phyloP scores from a whole-genome alignment of 2,888 invertebrate genomes.

The Ceriagrion tenellum region DNA sequence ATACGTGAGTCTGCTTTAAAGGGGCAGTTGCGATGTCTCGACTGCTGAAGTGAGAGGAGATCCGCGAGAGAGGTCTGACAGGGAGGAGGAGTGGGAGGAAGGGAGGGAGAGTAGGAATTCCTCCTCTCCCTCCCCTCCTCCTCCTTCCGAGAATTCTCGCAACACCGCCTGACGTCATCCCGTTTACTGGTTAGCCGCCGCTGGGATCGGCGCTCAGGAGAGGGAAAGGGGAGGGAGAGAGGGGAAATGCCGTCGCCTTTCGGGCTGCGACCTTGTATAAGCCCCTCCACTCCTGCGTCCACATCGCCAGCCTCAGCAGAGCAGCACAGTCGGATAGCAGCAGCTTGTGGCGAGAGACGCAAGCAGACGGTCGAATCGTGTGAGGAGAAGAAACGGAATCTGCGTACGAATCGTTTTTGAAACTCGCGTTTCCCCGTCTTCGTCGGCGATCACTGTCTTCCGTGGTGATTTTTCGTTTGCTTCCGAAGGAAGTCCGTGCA shows the following conservation, averaged over 20 bases:
- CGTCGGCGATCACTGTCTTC: background rate
- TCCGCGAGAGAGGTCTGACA: background rate
- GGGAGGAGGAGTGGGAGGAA: background rate
- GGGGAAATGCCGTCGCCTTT: background rate
- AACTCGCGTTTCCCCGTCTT: too few species aligned
- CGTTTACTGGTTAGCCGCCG: background rate
- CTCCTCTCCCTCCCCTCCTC: background rate
- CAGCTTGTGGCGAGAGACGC: background rate
- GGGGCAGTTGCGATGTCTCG: background rate
- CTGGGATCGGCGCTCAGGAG: background rate
- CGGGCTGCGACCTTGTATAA: conserved; percentile 23
- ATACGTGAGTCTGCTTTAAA: too few species aligned
- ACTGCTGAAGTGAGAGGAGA: too few species aligned
- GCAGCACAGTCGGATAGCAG: background rate
- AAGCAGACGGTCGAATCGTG: background rate
- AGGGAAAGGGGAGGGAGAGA: background rate
- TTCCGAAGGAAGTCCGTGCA: background rate
- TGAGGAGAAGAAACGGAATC: too few species aligned
- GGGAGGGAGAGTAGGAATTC: background rate
- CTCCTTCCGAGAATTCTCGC: conserved; percentile 46
- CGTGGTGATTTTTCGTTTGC: background rate
- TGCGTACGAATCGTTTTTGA: too few species aligned
- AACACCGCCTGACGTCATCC: conserved; percentile 60
- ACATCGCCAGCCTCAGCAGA: background rate
- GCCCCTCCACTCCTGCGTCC: background rate